Percentiles rank a stretch among this genome's conserved stretches.
phyloP scores from a whole-genome alignment of 1,140 invertebrate species.

The Phocides pigmalion region DNA sequence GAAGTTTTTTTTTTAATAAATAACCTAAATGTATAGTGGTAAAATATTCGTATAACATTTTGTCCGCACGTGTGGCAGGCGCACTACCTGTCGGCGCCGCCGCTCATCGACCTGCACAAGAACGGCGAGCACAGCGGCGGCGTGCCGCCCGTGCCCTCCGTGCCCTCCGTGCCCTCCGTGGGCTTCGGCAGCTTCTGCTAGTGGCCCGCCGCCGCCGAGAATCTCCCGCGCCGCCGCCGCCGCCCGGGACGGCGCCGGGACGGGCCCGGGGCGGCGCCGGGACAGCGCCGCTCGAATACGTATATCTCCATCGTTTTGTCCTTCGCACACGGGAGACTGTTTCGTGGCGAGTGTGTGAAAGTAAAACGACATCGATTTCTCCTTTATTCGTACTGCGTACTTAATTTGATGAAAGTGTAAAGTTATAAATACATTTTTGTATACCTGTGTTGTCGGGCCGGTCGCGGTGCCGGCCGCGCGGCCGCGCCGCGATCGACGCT shows the following conservation, averaged over 20 bases:
- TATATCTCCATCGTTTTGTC: not conserved
- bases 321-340: not conserved
- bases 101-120: constrained; percentile 76
- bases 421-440: no score
- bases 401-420: no score
- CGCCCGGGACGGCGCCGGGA: no score
- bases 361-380: not conserved
- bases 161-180: constrained; percentile 76
- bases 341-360: not conserved
- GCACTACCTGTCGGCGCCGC: constrained; percentile 72
- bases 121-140: constrained; percentile 67
- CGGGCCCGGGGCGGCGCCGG: no score
- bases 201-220: constrained; percentile 45
- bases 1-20: no score
- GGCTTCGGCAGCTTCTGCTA: constrained; percentile 83
- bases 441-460: not conserved
- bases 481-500: constrained; percentile 42
- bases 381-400: not conserved
- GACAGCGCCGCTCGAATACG: constrained; percentile 3
- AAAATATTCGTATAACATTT: no score
- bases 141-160: constrained; percentile 58
- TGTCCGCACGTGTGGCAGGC: constrained; percentile 57
- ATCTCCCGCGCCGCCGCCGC: constrained; percentile 25
- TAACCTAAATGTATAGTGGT: no score
- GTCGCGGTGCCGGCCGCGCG: constrained; percentile 2